Evolutionary conservation across 2,888 invertebrate species (phyloP).

Genomic region (Apamea sordens): DNA sequence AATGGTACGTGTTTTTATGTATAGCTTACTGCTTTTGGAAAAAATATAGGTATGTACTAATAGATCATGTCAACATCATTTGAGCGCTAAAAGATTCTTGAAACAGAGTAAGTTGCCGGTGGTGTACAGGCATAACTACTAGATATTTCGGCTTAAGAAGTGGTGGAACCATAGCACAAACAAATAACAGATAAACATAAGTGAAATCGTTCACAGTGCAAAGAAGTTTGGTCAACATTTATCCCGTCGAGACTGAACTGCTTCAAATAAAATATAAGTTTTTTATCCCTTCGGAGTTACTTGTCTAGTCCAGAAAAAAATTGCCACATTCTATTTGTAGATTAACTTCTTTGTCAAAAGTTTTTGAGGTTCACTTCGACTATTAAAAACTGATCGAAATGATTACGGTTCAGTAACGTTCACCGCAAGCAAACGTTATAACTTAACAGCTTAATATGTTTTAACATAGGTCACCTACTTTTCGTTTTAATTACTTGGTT

Average conservation of each 20-base stretch:
- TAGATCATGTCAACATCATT: no score
- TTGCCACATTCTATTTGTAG: neutral
- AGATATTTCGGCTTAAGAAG: no score
- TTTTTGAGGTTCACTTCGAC: neutral
- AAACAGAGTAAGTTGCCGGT: no score
- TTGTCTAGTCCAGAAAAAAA: neutral
- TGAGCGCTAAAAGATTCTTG: no score
- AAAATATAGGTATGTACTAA: neutral
- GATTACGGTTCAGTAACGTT: neutral
- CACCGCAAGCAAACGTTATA: neutral
- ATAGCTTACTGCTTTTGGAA: neutral
- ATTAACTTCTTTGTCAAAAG: neutral
- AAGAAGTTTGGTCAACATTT: constrained; percentile 20
- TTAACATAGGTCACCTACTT: no score
- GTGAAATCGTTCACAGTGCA: neutral
- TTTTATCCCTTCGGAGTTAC: constrained; percentile 7
- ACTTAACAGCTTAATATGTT: neutral
- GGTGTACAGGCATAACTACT: no score
- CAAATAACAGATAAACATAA: no score
- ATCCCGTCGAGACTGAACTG: neutral
- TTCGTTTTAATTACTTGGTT: no score
- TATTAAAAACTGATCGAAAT: no score
- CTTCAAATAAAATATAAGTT: constrained; percentile 9
- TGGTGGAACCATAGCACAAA: no score
- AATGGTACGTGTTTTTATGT: neutral